Conservation (phyloP, 2,888 invertebrate genomes). For the Cheilosia vulpina region DNA sequence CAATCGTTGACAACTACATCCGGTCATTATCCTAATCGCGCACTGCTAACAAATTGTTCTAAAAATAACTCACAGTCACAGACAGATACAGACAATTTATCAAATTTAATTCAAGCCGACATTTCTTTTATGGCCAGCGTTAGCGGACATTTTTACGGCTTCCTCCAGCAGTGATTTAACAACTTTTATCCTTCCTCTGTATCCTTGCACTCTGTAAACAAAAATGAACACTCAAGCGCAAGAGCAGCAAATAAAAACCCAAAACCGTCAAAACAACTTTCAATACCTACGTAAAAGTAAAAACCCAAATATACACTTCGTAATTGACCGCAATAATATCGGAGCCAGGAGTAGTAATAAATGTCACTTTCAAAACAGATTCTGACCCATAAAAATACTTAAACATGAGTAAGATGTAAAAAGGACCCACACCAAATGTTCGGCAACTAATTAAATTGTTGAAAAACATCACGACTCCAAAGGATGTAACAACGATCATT, state of each 20-base stretch:
- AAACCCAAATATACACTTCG: constrained; percentile 16
- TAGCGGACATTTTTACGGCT: background rate
- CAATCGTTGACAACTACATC: no score
- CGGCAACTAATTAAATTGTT: constrained; percentile 58
- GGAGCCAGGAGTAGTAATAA: constrained; percentile 42
- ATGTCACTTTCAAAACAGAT: constrained; percentile 20
- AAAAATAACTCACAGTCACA: background rate
- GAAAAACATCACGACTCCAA: constrained; percentile 3
- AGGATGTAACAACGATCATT: constrained; percentile 35
- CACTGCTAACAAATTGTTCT: no score
- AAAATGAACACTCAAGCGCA: background rate
- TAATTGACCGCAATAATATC: constrained; percentile 47
- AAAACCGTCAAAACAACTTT: background rate
- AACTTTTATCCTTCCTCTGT: background rate
- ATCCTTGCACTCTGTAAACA: background rate
- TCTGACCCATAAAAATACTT: constrained; percentile 7
- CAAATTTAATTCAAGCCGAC: background rate
- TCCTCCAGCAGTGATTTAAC: background rate
- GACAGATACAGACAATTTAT: background rate
- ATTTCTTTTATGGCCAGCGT: background rate
- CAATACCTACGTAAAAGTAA: background rate
- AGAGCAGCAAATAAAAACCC: background rate
- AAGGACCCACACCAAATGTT: constrained; percentile 19
- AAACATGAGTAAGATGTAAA: background rate
- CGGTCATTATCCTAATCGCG: no score